Evolutionary conservation across 2,888 invertebrate genomes (phyloP).

Genomic region (Dolomedes plantarius): DNA sequence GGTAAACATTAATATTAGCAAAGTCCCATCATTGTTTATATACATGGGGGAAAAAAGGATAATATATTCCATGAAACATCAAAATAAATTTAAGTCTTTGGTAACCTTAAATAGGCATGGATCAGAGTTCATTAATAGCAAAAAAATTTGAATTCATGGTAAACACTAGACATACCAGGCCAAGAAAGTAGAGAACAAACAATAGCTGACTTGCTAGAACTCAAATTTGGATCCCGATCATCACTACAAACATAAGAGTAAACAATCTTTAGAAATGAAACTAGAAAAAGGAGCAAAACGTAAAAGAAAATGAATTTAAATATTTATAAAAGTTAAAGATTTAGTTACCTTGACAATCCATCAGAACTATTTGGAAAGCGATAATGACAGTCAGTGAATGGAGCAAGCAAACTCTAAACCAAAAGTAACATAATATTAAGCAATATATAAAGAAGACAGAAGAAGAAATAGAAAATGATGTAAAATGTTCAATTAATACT

Average conservation of each 20-base stretch:
- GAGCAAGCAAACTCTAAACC: constrained; percentile 91
- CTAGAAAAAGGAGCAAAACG: background rate
- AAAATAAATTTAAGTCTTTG: no score
- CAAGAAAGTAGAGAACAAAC: constrained; percentile 90
- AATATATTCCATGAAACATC: no score
- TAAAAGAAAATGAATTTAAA: background rate
- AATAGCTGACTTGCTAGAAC: constrained; percentile 87
- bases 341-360: constrained; percentile 82
- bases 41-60: no score
- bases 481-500: no score
- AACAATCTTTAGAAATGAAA: background rate
- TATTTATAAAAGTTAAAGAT: background rate
- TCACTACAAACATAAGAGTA: constrained; percentile 75
- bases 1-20: no score
- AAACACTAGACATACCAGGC: constrained; percentile 89
- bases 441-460: no score
- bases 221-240: constrained; percentile 86
- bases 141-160: no score
- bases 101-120: no score
- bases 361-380: constrained; percentile 75
- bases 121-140: no score
- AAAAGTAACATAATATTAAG: constrained; percentile 31
- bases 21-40: no score
- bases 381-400: constrained; percentile 94
- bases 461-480: no score